Evolutionary conservation across 2,888 invertebrate species (phyloP).

Genomic region (Cheilosia grossa): DNA sequence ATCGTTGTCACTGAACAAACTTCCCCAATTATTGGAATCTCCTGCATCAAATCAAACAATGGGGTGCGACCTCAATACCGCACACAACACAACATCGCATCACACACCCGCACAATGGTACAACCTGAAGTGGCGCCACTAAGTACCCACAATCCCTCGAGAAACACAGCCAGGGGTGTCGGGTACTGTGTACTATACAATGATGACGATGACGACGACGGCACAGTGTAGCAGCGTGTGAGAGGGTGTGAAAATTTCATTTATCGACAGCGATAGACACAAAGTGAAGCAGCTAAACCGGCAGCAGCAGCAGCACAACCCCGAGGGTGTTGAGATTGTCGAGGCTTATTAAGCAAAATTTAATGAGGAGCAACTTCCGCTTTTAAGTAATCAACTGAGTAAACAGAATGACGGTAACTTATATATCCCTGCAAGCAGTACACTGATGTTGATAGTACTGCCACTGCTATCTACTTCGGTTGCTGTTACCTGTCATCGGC

Average conservation of each 20-base stretch:
- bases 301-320: conserved; percentile 10
- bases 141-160: conserved; percentile 64
- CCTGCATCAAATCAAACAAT: conserved; percentile 54
- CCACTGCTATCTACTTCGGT: background rate
- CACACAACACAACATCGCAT: conserved; percentile 28
- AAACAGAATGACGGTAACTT: conserved; percentile 61
- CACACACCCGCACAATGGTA: conserved; percentile 20
- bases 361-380: conserved; percentile 71
- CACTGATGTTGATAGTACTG: conserved; percentile 16
- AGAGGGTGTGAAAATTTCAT: conserved; percentile 62
- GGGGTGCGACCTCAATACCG: conserved; percentile 59
- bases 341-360: conserved; percentile 74
- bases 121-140: conserved; percentile 65
- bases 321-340: conserved; percentile 54
- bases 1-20: conserved; percentile 46
- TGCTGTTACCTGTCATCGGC: conserved; percentile 58
- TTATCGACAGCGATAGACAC: conserved; percentile 66
- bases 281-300: conserved; percentile 10
- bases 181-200: background rate
- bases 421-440: conserved; percentile 14
- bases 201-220: background rate
- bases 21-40: conserved; percentile 59
- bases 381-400: conserved; percentile 70
- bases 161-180: conserved; percentile 25
- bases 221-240: background rate